Evolutionary conservation across 2,797 vertebrate genomes (phyloP).

Genomic region (Momotus momota): DNA sequence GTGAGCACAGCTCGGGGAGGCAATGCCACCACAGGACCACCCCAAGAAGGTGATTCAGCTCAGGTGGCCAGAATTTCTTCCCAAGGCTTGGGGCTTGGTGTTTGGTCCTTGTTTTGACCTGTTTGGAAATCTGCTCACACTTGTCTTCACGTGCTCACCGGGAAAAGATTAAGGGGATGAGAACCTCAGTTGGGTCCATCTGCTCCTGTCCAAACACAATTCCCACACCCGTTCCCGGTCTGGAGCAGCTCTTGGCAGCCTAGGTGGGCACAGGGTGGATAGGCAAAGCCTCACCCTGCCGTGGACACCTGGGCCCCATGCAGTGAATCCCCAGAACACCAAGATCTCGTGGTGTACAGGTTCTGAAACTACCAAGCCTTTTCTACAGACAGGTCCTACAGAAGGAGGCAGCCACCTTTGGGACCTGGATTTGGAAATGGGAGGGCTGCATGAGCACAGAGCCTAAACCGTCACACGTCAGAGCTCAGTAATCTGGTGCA

Average conservation of each 20-base stretch:
- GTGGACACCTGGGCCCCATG: fast-evolving
- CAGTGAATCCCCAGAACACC: neutral
- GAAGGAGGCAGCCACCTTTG: neutral
- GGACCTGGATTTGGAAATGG: neutral
- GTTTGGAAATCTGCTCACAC: fast-evolving
- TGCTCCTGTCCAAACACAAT: neutral
- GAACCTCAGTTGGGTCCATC: neutral
- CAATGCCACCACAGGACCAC: neutral
- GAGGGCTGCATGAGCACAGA: fast-evolving
- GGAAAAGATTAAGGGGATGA: neutral
- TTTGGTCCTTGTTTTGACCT: fast-evolving
- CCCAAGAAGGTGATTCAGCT: neutral
- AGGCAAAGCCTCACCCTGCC: neutral
- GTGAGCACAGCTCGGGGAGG: neutral
- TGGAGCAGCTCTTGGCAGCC: neutral
- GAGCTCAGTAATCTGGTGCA: neutral
- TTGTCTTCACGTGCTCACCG: neutral
- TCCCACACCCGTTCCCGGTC: fast-evolving
- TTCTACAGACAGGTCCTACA: neutral
- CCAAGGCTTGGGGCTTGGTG: neutral
- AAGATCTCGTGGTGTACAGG: neutral
- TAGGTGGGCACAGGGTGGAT: neutral
- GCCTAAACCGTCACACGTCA: fast-evolving
- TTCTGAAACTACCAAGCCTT: neutral
- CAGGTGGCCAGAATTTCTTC: fast-evolving